phyloP scores from a whole-genome alignment of 2,113 vertebrate species.

The Ornithorhynchus anatinus region DNA sequence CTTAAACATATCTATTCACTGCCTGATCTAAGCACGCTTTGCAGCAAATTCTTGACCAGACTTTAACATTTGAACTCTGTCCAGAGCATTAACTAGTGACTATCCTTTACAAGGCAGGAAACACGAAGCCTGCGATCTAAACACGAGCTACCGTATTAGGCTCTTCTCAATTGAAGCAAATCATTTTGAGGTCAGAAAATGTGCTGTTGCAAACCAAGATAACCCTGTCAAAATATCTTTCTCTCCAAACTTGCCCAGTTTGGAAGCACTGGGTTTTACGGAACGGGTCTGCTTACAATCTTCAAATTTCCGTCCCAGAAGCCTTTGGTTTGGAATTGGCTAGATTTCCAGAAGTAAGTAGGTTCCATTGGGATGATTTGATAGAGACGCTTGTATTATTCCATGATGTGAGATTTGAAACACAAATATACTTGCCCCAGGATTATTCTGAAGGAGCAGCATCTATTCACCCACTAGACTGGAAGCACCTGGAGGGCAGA shows the following conservation, averaged over 20 bases:
- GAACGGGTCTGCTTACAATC: background rate
- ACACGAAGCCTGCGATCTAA: background rate
- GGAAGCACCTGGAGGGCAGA: too few species aligned
- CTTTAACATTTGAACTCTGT: background rate
- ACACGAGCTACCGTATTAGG: background rate
- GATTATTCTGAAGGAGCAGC: too few species aligned
- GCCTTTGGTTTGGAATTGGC: too few species aligned
- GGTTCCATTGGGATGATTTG: too few species aligned
- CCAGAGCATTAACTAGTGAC: background rate
- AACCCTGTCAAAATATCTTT: background rate
- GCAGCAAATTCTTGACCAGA: background rate
- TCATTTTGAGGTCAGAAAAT: background rate
- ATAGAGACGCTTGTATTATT: too few species aligned
- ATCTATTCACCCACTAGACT: too few species aligned
- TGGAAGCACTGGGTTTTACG: background rate
- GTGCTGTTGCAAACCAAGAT: background rate
- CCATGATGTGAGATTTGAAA: too few species aligned
- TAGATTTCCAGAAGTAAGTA: too few species aligned
- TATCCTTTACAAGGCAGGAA: background rate
- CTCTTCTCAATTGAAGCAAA: background rate
- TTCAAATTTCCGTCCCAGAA: too few species aligned
- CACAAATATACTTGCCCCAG: too few species aligned
- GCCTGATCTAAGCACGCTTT: background rate
- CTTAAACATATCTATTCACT: background rate
- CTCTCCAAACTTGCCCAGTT: background rate